Conservation (phyloP, 2,113 vertebrate genomes). For the Jacana jacana region DNA sequence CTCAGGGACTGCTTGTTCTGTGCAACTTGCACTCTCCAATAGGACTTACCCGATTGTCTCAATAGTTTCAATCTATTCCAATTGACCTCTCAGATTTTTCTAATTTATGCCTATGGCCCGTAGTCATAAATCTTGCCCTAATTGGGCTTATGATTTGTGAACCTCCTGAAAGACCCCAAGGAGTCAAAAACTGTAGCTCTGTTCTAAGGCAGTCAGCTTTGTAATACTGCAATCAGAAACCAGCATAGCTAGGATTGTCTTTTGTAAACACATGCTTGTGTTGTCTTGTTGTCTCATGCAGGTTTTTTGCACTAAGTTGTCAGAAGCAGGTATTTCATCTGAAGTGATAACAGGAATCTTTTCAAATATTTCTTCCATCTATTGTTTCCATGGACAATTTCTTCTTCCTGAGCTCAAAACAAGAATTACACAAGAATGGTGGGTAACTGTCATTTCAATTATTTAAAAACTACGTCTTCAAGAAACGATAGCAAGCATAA, state of each 20-base stretch:
- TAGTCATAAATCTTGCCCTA: background rate
- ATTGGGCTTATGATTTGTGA: background rate
- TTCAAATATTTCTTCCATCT: slow-evolving; percentile 98
- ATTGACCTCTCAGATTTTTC: background rate
- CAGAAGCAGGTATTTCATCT: slow-evolving; percentile 84
- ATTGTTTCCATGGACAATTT: slow-evolving; percentile 93
- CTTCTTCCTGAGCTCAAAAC: slow-evolving; percentile 92
- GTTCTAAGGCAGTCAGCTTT: background rate
- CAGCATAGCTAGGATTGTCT: background rate
- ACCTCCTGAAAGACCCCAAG: background rate
- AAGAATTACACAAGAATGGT: slow-evolving; percentile 93
- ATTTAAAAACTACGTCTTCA: background rate
- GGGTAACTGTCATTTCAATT: slow-evolving; percentile 51
- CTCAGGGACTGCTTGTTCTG: background rate
- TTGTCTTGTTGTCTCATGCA: slow-evolving; percentile 39
- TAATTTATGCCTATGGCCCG: background rate
- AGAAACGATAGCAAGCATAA: background rate
- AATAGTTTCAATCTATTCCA: background rate
- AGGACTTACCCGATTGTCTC: background rate
- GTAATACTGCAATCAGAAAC: background rate
- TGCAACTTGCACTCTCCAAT: background rate
- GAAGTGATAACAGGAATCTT: slow-evolving; percentile 96
- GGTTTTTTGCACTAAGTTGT: slow-evolving; percentile 94
- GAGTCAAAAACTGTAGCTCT: background rate
- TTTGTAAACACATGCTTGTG: background rate